Evolutionary conservation across 2,888 invertebrate genomes (phyloP), one percentile per base, ranked within the genome.

Genomic region (Caenorhabditis parvicauda): DNA sequence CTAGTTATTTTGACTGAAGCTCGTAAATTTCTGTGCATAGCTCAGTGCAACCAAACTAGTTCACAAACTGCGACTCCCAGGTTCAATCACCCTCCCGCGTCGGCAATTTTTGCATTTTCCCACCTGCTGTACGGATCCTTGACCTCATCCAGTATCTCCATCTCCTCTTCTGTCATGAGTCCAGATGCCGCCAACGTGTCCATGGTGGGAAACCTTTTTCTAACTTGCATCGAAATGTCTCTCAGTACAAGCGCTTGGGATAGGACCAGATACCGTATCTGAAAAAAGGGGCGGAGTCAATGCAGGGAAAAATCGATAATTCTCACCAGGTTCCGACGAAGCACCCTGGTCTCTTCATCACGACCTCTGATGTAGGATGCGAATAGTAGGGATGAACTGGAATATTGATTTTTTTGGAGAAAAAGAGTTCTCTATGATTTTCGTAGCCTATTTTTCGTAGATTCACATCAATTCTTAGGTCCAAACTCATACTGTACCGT

Each of bases 311-410:
- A 32, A 32, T 32, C 35, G 35, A 32, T 32, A 9, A 32, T 12
- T 24, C 56, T 19, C 6, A 72, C 67, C 14, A 72, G 60, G 25
- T 67, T 72, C 4, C 72, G 59, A 25, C 68, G 61, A 28, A 68
- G 46, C 9, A 67, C 58, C 24, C 70, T 38, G 21, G 67, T 61
- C 24, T 59, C 55, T 32, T 68, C 68, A 38, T 70, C 68, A 3
- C 51, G 42, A 22, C 72, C 72, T 9, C 68, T 57, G 37, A 72
- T 70, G 32, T 68, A 70, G 2, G 67, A 56, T 29, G 65, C 67
- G 46, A 72, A 74, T 2, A 70, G 60, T 14, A 76, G 66, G 3
- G 77, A 71, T 0, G 74, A 74, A 45, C 76, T 76, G 62, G 54
- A 72, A 43, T 24, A 14, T 22, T 21, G 9, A 19, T n/a, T 29